Conservation (phyloP, 2,888 invertebrate species). For the Lithodes maja region DNA sequence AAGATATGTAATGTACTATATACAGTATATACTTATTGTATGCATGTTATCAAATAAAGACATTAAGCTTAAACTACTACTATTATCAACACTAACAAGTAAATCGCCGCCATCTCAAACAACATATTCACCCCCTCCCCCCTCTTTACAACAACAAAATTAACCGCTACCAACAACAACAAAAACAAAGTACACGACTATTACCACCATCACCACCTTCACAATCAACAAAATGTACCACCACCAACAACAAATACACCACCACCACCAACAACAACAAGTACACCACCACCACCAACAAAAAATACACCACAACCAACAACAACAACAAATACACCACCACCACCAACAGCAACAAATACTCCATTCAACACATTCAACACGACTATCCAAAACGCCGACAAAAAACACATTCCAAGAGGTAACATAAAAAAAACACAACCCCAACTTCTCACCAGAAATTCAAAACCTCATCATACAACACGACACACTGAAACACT, state of each 20-base stretch:
- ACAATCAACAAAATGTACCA: neutral
- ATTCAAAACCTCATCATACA: too few species aligned
- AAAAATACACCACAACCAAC: neutral
- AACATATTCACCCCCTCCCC: neutral
- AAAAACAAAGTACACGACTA: neutral
- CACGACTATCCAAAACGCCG: too few species aligned
- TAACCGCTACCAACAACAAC: neutral
- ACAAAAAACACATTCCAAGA: too few species aligned
- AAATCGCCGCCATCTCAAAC: neutral
- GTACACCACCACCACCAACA: neutral
- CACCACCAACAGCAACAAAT: constrained; percentile 13
- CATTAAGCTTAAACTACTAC: too few species aligned
- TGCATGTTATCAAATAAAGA: too few species aligned
- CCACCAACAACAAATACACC: neutral
- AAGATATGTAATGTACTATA: too few species aligned
- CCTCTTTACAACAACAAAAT: neutral
- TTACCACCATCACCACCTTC: neutral
- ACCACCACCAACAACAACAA: neutral
- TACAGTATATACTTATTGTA: too few species aligned
- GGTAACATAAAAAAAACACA: too few species aligned
- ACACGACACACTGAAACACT: too few species aligned
- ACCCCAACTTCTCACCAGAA: too few species aligned
- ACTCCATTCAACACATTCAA: neutral
- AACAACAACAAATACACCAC: neutral
- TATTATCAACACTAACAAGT: neutral